A percentile compares a stretch with the other conserved stretches of the same genome.
These are phyloP conservation scores for Nothocercus julius DNA, from an alignment of 2,113 vertebrate species.

Conservation along the genomic window DNA sequence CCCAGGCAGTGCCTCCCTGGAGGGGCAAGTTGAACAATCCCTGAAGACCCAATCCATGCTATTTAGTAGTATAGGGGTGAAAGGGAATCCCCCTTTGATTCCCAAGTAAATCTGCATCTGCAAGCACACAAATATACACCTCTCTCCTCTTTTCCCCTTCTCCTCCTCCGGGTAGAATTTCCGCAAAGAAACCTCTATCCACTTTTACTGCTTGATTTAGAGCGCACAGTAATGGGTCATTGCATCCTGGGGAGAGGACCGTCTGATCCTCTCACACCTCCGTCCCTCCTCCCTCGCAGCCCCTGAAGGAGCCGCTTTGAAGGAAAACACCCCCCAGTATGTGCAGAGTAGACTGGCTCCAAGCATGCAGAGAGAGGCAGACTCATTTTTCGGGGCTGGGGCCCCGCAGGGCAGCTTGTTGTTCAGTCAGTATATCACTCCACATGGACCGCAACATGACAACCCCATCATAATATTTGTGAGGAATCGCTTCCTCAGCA, in stretches of 20 bases:
- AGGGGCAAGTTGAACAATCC: neutral
- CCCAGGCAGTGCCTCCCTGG: rapidly evolving
- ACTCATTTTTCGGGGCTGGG: neutral
- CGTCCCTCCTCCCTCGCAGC: neutral
- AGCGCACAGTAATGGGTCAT: rapidly evolving
- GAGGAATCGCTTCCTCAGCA: conserved; percentile 1
- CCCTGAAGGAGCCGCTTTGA: neutral
- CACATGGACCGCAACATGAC: neutral
- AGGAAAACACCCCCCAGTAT: neutral
- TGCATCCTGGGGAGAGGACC: neutral
- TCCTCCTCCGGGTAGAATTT: neutral
- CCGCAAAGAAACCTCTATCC: neutral
- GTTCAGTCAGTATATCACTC: neutral
- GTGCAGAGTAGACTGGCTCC: neutral
- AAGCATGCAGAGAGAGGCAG: neutral
- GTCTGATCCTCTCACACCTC: neutral
- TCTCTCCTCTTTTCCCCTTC: neutral
- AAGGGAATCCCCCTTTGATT: neutral
- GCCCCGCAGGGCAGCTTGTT: neutral
- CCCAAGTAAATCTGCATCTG: neutral
- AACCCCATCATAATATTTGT: conserved; percentile 33
- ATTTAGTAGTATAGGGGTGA: neutral
- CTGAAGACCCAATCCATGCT: neutral
- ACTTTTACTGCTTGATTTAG: neutral
- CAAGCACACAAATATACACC: neutral